Base-by-base conservation (phyloP, 2,113 vertebrate species). In the Grammomys dolichurus region DNA sequence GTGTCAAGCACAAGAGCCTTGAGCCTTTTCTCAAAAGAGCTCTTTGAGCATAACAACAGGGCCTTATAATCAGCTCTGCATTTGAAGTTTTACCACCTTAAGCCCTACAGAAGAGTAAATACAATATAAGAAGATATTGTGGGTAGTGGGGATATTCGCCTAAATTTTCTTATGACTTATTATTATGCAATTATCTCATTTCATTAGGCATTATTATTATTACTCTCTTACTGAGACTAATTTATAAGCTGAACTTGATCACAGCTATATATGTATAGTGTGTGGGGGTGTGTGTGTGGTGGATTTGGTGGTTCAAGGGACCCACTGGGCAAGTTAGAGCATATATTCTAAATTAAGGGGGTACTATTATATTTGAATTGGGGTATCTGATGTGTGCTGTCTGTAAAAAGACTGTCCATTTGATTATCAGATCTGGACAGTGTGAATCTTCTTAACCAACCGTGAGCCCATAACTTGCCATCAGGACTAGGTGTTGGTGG, bases 221-320 rank as follows among this genome's bases (percentile, higher is more conserved):
- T 20, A n/a, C 40, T 89, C 10, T 82, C 56, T 40, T 13, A 63
- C 11, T 89, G 56, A 17, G 7, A 69, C 65, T 58, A 87, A 81
- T 48, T 88, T 48, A 28, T 80, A 48, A 81, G 20, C 72, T 40
- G 65, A 40, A 63, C 33, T 73, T 76, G 20, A 33, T 82, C 54
- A 43, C 22, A n/a, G 54, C 4, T 40, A 5, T 33, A 2, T 8
- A 43, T 4, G 2, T 72, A n/a, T 28, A 26, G 19, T 40, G 40
- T 40, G 40, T 12, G 3, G 26, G 54, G 10, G 9, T 11, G 51
- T 1, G 10, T 1, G 51, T 11, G 7, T 1, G 26, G 19, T 14
- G 28, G 6, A 67, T 28, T 51, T 48, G 26, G 14, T 60, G 31
- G 48, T 60, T 72, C 26, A 33, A 28, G 51, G 43, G 16, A 63